phyloP scores from a whole-genome alignment of 2,113 vertebrate genomes.

The Planiliza haematocheilus region DNA sequence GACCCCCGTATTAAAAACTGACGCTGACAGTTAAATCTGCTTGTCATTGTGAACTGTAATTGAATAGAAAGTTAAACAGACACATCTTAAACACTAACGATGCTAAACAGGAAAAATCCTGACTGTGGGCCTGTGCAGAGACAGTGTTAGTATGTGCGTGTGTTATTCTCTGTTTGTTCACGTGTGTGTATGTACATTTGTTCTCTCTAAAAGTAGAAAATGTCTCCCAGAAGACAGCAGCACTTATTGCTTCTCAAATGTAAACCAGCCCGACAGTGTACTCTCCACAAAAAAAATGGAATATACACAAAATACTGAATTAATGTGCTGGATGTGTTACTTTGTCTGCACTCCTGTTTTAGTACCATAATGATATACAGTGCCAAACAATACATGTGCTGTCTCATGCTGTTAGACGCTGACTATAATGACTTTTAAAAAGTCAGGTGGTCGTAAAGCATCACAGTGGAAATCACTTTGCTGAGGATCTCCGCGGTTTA shows the following conservation, averaged over 20 bases:
- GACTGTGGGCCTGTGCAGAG: too few relatives aligned
- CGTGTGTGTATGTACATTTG: background rate
- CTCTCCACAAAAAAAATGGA: conserved; percentile 17
- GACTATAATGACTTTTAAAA: conserved; percentile 1
- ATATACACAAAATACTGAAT: conserved; percentile 15
- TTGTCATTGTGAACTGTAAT: too few relatives aligned
- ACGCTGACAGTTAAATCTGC: too few relatives aligned
- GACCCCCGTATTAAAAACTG: too few relatives aligned
- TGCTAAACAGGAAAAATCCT: too few relatives aligned
- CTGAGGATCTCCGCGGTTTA: conserved; percentile 32
- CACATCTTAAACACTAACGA: too few relatives aligned
- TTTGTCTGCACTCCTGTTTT: conserved; percentile 22
- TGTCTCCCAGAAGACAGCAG: conserved; percentile 14
- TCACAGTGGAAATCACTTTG: conserved; percentile 8
- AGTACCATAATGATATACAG: conserved; percentile 23
- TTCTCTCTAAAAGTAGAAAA: conserved; percentile 17
- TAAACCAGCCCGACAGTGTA: conserved; percentile 12
- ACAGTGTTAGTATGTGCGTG: background rate
- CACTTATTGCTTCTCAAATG: conserved; percentile 24
- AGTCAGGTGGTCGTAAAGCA: conserved; percentile 1
- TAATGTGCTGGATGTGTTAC: background rate
- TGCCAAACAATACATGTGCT: conserved; percentile 19
- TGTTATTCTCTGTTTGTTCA: conserved; percentile 2
- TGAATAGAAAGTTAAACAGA: too few relatives aligned
- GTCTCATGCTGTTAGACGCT: background rate